Conservation (phyloP, 2,888 invertebrate species). For the Morinoia aosen region DNA sequence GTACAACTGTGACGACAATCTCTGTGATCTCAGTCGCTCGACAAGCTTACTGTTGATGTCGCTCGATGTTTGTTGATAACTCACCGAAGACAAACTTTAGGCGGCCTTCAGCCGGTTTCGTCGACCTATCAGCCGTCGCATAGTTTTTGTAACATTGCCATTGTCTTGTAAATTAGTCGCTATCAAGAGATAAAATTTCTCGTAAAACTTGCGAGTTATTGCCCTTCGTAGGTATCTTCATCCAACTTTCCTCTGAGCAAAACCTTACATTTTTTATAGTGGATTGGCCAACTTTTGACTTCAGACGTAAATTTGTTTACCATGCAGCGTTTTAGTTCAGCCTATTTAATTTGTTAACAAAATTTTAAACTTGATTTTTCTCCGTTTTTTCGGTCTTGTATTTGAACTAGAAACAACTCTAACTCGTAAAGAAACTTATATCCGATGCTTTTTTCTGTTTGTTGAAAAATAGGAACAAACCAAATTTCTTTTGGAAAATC, state of each 20-base stretch:
- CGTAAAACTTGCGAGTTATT: conserved; percentile 24
- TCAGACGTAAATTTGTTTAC: background rate
- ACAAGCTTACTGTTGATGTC: conserved; percentile 44
- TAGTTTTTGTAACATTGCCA: background rate
- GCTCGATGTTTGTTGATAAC: conserved; percentile 43
- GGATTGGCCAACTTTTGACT: background rate
- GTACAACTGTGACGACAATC: conserved; percentile 30
- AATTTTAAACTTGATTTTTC: too few species aligned
- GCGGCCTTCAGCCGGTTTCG: conserved; percentile 11
- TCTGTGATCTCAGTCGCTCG: conserved; percentile 32
- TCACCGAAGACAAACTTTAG: conserved; percentile 18
- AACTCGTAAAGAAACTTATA: too few species aligned
- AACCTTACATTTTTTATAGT: background rate
- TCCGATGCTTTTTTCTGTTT: too few species aligned
- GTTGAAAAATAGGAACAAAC: too few species aligned
- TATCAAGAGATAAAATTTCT: background rate
- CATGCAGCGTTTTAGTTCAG: too few species aligned
- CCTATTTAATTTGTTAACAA: too few species aligned
- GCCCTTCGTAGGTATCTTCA: background rate
- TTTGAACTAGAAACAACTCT: too few species aligned
- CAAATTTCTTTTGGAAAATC: too few species aligned
- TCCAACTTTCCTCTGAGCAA: background rate
- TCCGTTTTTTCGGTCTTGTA: too few species aligned
- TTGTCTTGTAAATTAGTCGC: conserved; percentile 22
- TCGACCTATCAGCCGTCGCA: background rate